A percentile compares a stretch with the other conserved stretches of the same genome.
These are phyloP conservation scores for Tachina lurida DNA, from an alignment of 2,888 invertebrate species.

Conservation along the genomic window DNA sequence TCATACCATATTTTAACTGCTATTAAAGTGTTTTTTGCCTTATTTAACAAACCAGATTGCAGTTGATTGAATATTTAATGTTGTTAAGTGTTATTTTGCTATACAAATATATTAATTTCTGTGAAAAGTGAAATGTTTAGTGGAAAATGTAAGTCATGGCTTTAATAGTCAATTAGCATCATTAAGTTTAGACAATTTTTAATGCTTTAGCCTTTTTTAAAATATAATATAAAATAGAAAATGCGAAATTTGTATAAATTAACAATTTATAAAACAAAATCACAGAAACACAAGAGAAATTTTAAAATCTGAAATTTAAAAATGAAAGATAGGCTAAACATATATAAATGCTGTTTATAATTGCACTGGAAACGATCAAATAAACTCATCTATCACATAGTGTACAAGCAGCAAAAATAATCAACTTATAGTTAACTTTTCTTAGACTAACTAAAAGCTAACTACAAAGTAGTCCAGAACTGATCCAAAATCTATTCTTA, in stretches of 20 bases:
- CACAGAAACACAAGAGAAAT: neutral
- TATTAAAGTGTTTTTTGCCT: slow-evolving; percentile 19
- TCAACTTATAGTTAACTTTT: too few relatives aligned
- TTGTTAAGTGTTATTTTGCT: neutral
- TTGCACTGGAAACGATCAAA: too few relatives aligned
- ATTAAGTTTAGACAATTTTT: slow-evolving; percentile 40
- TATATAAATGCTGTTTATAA: too few relatives aligned
- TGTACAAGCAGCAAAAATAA: too few relatives aligned
- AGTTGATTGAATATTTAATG: slow-evolving; percentile 20
- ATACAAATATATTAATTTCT: neutral
- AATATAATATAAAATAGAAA: neutral
- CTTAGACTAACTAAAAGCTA: too few relatives aligned
- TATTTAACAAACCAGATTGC: slow-evolving; percentile 62
- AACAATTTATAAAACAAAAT: slow-evolving; percentile 1
- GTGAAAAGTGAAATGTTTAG: slow-evolving; percentile 45
- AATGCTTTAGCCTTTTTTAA: neutral
- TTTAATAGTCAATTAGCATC: slow-evolving; percentile 67
- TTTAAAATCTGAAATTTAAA: neutral
- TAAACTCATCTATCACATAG: too few relatives aligned
- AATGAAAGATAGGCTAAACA: too few relatives aligned
- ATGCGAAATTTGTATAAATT: neutral
- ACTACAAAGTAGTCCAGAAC: too few relatives aligned
- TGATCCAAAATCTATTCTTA: too few relatives aligned
- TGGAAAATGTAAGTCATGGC: slow-evolving; percentile 51
- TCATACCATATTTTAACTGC: slow-evolving; percentile 49